phyloP scores from a whole-genome alignment of 2,113 vertebrate species.

The Hippolais icterina region DNA sequence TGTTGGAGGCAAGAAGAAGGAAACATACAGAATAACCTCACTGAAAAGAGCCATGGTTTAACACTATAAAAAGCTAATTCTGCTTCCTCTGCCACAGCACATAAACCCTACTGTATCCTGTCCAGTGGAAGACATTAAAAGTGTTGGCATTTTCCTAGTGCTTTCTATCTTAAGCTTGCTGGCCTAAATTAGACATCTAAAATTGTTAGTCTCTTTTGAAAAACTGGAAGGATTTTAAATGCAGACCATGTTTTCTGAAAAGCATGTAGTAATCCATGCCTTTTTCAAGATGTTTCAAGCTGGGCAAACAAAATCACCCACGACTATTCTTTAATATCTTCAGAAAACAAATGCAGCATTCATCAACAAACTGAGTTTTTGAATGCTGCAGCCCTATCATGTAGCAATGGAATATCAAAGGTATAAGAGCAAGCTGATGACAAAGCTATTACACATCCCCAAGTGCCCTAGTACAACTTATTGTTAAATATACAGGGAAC shows the following conservation, averaged over 20 bases:
- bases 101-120: neutral
- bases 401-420: neutral
- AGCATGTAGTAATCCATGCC: neutral
- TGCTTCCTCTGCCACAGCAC: neutral
- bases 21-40: conserved; percentile 28
- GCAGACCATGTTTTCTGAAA: neutral
- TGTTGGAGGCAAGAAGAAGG: conserved; percentile 18
- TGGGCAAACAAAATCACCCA: neutral
- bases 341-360: neutral
- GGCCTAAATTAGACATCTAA: neutral
- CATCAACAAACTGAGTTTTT: neutral
- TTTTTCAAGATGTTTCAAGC: neutral
- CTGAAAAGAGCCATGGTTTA: conserved; percentile 25
- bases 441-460: neutral
- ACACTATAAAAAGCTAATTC: conserved; percentile 36
- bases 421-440: neutral
- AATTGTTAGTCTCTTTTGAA: neutral
- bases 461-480: neutral
- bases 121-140: neutral
- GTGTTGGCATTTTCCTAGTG: neutral
- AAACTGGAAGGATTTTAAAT: neutral
- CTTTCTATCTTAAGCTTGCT: conserved; percentile 1
- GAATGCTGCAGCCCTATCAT: neutral
- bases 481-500: neutral
- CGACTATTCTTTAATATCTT: neutral